Evolutionary conservation across 2,113 vertebrate species (phyloP), one percentile per base, ranked within the genome.

Genomic region (Ciconia stormi): DNA sequence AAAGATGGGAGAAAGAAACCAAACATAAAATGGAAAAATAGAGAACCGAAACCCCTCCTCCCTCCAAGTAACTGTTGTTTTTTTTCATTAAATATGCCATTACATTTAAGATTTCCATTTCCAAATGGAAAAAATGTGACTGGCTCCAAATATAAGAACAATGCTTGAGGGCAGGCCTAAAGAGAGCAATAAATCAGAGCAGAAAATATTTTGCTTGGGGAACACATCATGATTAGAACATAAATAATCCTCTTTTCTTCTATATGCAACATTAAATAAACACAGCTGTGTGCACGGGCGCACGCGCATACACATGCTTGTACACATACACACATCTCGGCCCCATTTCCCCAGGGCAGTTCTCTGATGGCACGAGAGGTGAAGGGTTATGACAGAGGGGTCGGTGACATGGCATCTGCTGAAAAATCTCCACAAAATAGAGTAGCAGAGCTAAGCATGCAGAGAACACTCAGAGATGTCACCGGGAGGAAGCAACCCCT

Each of bases 191-290:
- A 96, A 95, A 91, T 86, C 73, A 84, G 90, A 87, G 85, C 92
- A 84, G 79, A 87, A 93, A 94, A 69, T 76, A 81, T 65, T 96
- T 93, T 74, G 27, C 90, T 77, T 30, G 84, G 76, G 84, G 82
- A 96, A 72, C 49, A 52, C 44, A 69, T 80, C 21, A 47, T 12
- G 89, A 83, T 80, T 74, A 59, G 88, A 87, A 82, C 92, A 93
- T 73, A 96, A 97, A 95, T 93, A 95, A 88, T 86, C 63, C 52
- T 94, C 59, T 95, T 96, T 93, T 83, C 70, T 87, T 91, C 95
- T 87, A 55, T 32, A 61, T 21, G 69, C 78, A 70, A 16, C 50
- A 50, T 34, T 82, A 94, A 96, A 47, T 19, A 92, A 95, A 87
- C 83, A 90, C 94, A 94, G 96, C 96, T 95, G 82, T 50, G 50